Evolutionary conservation across 1,140 invertebrate species (phyloP).

Genomic region (Ericerus pela): DNA sequence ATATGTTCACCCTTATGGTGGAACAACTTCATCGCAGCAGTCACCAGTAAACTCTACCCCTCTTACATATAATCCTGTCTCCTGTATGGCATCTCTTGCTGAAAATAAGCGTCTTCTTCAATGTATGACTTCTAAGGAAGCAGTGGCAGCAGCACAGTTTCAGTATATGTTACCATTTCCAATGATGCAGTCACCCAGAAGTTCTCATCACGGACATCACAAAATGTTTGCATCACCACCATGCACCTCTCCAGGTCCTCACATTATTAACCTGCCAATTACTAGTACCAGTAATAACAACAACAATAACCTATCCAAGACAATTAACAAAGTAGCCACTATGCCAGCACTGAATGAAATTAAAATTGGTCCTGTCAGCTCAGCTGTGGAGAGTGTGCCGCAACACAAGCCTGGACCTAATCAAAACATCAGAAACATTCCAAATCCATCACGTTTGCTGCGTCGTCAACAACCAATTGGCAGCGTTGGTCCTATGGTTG

Average conservation of each 20-base stretch:
- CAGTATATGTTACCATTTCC: neutral
- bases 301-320: neutral
- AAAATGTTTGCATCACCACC: neutral
- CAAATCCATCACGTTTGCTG: constrained; percentile 29
- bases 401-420: constrained; percentile 26
- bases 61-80: neutral
- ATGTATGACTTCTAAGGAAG: too few relatives aligned
- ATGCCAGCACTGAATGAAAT: constrained; percentile 12
- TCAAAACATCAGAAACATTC: constrained; percentile 30
- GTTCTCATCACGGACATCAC: neutral
- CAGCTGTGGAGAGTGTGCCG: neutral
- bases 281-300: neutral
- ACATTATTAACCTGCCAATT: neutral
- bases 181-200: neutral
- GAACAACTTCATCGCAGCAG: too few relatives aligned
- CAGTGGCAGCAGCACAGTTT: too few relatives aligned
- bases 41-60: too few relatives aligned
- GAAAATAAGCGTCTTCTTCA: neutral
- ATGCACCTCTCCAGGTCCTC: neutral
- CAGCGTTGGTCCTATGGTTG: too few relatives aligned
- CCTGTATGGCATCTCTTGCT: neutral
- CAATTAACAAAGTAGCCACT: neutral
- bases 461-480: constrained; percentile 20
- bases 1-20: neutral
- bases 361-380: constrained; percentile 4